Percentiles rank a stretch among this genome's conserved stretches.
Evolutionary conservation across 2,797 vertebrate genomes (phyloP).

Genomic region (Psittacula derbiana): DNA sequence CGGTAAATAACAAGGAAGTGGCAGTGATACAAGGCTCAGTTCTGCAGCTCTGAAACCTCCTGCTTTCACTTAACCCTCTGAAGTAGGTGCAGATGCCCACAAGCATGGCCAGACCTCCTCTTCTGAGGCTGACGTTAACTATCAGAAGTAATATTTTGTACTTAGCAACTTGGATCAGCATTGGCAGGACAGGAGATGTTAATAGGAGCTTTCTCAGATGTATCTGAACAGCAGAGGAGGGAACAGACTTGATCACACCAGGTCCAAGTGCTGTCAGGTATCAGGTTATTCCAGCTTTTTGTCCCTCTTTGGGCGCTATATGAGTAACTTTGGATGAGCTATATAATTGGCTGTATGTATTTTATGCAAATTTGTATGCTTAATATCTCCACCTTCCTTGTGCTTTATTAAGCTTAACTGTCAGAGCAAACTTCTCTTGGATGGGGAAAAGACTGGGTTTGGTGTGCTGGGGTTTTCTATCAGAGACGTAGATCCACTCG

Average conservation of each 20-base stretch:
- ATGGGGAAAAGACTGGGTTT: neutral
- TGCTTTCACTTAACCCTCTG: neutral
- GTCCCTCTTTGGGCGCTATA: neutral
- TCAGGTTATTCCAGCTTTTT: neutral
- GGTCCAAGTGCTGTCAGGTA: neutral
- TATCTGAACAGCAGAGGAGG: neutral
- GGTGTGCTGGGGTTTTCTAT: neutral
- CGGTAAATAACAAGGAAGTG: accelerated
- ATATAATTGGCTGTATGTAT: neutral
- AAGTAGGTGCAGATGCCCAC: neutral
- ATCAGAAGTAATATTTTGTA: neutral
- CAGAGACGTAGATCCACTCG: conserved; percentile 21
- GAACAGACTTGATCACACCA: accelerated
- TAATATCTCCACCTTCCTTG: neutral
- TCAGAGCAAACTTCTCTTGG: neutral
- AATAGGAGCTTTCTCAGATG: neutral
- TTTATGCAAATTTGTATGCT: neutral
- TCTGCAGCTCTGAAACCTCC: neutral
- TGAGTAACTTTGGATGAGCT: neutral
- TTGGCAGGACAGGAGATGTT: neutral
- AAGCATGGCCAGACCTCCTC: neutral
- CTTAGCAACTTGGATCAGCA: neutral
- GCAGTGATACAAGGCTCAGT: neutral
- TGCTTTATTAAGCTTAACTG: neutral
- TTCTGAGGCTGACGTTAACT: neutral